A percentile compares a stretch with the other conserved stretches of the same genome.
These are phyloP conservation scores for Dendropsophus ebraccatus DNA, from an alignment of 2,113 vertebrate genomes.

Conservation along the genomic window DNA sequence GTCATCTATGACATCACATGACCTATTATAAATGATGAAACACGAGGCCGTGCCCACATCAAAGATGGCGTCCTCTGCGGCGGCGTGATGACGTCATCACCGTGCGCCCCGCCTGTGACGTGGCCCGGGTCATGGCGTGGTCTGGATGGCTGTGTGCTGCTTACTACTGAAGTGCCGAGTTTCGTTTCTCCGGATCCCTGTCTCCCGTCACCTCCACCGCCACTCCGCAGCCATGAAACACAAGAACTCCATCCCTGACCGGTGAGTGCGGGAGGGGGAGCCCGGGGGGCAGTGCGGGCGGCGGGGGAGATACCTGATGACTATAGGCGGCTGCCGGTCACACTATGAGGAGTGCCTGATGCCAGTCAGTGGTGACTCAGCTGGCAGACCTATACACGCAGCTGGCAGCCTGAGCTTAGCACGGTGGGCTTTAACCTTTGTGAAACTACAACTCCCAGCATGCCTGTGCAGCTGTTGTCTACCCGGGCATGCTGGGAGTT, in stretches of 20 bases:
- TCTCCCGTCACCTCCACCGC: not conserved
- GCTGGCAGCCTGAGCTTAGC: too few species aligned
- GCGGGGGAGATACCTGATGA: not conserved
- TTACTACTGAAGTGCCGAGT: not conserved
- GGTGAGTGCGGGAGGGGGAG: conserved; percentile 61
- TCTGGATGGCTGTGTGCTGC: not conserved
- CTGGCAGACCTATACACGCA: too few species aligned
- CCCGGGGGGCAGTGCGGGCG: not conserved
- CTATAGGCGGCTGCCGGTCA: too few species aligned
- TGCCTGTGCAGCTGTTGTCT: too few species aligned
- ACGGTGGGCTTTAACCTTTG: too few species aligned
- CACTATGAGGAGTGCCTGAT: too few species aligned
- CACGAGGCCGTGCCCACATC: not conserved
- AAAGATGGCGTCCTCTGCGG: not conserved
- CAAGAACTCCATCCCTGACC: conserved; percentile 60
- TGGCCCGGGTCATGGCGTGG: not conserved
- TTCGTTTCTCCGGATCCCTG: not conserved
- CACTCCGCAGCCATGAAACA: not conserved
- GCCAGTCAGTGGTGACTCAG: too few species aligned
- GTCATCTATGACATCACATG: too few species aligned
- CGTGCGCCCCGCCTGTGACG: not conserved
- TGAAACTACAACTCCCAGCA: too few species aligned
- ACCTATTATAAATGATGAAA: too few species aligned
- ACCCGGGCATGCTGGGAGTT: too few species aligned
- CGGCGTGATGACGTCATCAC: not conserved